Conservation (phyloP, 2,113 vertebrate genomes). For the Peromyscus leucopus region DNA sequence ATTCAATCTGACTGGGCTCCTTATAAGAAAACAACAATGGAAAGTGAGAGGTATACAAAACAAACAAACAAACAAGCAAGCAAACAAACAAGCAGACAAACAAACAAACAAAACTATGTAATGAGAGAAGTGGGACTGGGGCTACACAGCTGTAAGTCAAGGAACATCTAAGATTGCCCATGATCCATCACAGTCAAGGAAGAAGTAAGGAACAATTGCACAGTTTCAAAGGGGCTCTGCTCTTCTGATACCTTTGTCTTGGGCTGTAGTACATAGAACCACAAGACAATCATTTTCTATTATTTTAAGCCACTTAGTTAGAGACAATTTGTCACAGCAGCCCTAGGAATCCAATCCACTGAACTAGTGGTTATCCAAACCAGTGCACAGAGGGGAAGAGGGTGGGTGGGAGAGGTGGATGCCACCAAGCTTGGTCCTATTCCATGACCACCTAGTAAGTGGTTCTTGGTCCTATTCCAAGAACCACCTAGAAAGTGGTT, state of each 20-base stretch:
- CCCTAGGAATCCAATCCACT: neutral
- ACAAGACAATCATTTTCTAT: conserved; percentile 8
- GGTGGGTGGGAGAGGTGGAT: neutral
- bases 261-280: neutral
- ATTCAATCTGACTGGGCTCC: neutral
- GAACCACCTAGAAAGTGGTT: conserved; percentile 1
- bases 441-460: neutral
- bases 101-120: neutral
- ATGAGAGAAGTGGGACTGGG: neutral
- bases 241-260: neutral
- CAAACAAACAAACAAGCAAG: neutral
- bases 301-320: neutral
- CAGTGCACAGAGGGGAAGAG: neutral
- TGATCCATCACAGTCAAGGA: neutral
- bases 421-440: neutral
- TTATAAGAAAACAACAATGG: neutral
- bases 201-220: neutral
- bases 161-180: neutral
- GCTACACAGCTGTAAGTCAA: neutral
- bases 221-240: neutral
- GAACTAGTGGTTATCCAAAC: neutral
- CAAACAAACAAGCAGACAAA: neutral
- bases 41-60: neutral
- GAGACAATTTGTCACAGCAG: neutral
- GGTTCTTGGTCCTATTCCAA: neutral